Percentiles rank a stretch among this genome's conserved stretches.
Evolutionary conservation across 2,888 invertebrate species (phyloP).

Genomic region (Drosophila paracracens): DNA sequence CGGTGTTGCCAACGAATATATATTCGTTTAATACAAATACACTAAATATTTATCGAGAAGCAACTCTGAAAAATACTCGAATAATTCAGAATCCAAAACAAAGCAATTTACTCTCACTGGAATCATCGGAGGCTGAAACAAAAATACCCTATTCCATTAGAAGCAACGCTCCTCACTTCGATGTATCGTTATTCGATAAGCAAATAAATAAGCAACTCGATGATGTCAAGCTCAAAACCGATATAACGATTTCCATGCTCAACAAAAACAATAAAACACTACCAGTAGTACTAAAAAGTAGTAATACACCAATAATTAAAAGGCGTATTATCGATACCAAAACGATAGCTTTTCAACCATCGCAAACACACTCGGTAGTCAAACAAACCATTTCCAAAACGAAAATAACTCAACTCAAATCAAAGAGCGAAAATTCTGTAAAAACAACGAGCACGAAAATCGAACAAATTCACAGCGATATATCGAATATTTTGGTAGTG

Average conservation of each 20-base stretch:
- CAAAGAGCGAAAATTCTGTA: background rate
- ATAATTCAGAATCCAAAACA: background rate
- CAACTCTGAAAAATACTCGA: background rate
- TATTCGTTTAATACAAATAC: background rate
- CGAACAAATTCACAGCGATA: background rate
- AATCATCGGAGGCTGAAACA: slow-evolving; percentile 34
- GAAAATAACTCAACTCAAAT: background rate
- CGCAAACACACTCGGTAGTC: background rate
- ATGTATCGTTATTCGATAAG: background rate
- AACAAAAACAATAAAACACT: background rate
- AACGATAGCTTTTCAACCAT: background rate
- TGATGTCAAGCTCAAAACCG: background rate
- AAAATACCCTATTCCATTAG: background rate
- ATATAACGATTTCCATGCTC: background rate
- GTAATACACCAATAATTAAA: background rate
- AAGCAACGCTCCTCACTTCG: background rate
- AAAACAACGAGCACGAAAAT: background rate
- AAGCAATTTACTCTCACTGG: slow-evolving; percentile 10
- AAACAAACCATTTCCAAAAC: background rate
- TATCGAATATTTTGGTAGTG: slow-evolving; percentile 17
- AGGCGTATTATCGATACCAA: background rate
- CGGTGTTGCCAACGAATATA: background rate
- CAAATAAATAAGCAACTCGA: background rate
- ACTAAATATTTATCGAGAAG: background rate
- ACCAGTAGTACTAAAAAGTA: background rate